phyloP scores from a whole-genome alignment of 2,888 invertebrate genomes.

The Arge pagana region DNA sequence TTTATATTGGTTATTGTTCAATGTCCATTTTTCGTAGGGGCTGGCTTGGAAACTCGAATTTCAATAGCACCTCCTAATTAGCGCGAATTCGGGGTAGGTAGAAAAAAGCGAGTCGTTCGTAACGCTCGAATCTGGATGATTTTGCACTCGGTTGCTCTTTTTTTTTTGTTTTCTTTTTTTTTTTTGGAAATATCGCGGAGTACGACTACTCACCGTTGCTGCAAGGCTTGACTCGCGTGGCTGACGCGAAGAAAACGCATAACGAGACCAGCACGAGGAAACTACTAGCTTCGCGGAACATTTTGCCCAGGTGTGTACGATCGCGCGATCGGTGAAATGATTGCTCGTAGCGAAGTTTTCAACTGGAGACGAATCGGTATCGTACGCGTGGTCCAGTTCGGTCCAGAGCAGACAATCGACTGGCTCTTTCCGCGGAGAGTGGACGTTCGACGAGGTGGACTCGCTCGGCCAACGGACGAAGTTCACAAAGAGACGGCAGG shows the following conservation, averaged over 20 bases:
- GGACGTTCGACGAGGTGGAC: no score
- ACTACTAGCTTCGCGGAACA: constrained; percentile 41
- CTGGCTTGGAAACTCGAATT: no score
- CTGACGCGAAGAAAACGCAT: constrained; percentile 31
- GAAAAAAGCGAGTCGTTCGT: no score
- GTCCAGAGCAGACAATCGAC: constrained; percentile 39
- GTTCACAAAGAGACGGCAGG: not conserved
- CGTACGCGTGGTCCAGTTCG: constrained; percentile 32
- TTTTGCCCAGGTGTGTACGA: constrained; percentile 41
- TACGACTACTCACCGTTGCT: constrained; percentile 31
- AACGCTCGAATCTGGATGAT: no score
- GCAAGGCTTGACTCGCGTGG: constrained; percentile 41
- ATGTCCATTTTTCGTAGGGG: no score
- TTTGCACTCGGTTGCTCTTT: no score
- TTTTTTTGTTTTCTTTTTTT: no score
- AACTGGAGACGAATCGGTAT: constrained; percentile 11
- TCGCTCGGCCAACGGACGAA: not conserved
- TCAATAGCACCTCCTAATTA: no score
- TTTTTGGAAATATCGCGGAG: no score
- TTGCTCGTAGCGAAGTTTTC: constrained; percentile 3
- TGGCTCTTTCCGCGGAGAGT: constrained; percentile 16
- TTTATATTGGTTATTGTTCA: no score
- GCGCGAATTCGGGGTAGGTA: no score
- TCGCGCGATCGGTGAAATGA: constrained; percentile 23
- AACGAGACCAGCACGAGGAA: constrained; percentile 41